Evolutionary conservation across 1,140 invertebrate genomes (phyloP).

Genomic region (Drosophila rufa): DNA sequence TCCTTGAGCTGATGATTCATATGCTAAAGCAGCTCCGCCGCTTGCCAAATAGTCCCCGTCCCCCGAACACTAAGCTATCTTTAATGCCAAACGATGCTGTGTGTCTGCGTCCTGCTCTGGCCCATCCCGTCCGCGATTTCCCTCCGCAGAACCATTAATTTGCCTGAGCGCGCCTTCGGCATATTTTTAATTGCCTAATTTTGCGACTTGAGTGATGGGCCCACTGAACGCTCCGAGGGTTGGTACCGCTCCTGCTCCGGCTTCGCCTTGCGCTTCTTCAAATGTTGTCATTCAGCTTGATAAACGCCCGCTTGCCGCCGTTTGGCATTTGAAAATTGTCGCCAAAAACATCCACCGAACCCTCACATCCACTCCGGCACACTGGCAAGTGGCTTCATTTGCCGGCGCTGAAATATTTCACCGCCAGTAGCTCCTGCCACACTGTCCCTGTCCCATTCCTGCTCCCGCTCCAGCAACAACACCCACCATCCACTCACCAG

Average conservation of each 20-base stretch:
- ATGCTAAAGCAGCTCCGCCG: conserved; percentile 35
- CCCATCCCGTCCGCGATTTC: conserved; percentile 4
- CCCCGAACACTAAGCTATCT: conserved; percentile 46
- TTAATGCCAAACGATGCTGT: conserved; percentile 42
- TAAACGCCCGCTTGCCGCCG: conserved; percentile 68
- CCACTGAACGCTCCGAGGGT: conserved; percentile 59
- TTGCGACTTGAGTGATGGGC: conserved; percentile 83
- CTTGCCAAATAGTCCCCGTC: conserved; percentile 17
- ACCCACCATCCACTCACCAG: conserved; percentile 13
- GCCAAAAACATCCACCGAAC: conserved; percentile 64
- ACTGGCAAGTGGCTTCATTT: conserved; percentile 81
- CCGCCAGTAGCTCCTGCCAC: conserved; percentile 21
- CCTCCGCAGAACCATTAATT: conserved; percentile 58
- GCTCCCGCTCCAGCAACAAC: conserved; percentile 1
- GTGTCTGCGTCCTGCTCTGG: conserved; percentile 11
- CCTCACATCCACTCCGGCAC: conserved; percentile 18
- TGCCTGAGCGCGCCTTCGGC: conserved; percentile 76
- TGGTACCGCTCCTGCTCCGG: conserved; percentile 24
- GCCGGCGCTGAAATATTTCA: conserved; percentile 74
- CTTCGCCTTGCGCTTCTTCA: conserved; percentile 47
- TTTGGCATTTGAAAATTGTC: conserved; percentile 84
- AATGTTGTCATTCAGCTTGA: conserved; percentile 75
- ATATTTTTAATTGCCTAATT: conserved; percentile 85
- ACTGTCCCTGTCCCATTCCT: conserved; percentile 16
- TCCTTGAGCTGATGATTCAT: conserved; percentile 77